Base-by-base conservation (phyloP, 1,140 invertebrate species). In the Pentalonia nigronervosa region DNA sequence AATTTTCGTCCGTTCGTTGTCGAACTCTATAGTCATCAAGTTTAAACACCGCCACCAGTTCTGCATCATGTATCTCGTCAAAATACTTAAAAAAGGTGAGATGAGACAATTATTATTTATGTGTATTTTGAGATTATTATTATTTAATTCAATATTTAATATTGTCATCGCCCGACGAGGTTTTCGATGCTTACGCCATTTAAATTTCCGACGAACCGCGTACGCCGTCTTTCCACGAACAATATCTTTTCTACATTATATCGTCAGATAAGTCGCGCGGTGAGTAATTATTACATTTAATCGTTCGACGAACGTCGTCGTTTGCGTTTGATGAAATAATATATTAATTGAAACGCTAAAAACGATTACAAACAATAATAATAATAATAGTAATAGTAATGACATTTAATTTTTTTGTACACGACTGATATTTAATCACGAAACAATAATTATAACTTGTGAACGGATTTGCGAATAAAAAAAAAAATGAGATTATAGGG, bases 381-480 rank as follows among this genome's bases (percentile, higher is more conserved):
- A 53, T 53, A 53, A 53, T 53, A 53, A 53, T 53, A 53, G 11
- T n/a, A n/a, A 67, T 67, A 67, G 30, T n/a, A 67, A n/a, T 76
- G n/a, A 76, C n/a, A n/a, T 76, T 76, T 76, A 76, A 76, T n/a
- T 76, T n/a, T n/a, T 76, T 14, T 76, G 60, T 76, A n/a, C 60
- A n/a, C 60, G 30, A 76, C n/a, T 76, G 17, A 6, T 53, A 76
- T 83, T 83, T 83, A 83, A 83, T 83, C 21, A 20, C 21, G 34
- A 41, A 83, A 83, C 81, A 41, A 83, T 41, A 23, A 25, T 41
- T 41, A 41, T 84, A 25, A 41, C 23, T 84, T 25, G 83, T 41
- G 36, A 84, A 45, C 36, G 34, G 83, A 23, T 84, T 45, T 84
- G 36, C 36, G 83, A 84, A 84, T 45, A 41, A 84, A 41, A 84